Evolutionary conservation across 2,113 vertebrate species (phyloP).

Genomic region (Phyllostomus hastatus): DNA sequence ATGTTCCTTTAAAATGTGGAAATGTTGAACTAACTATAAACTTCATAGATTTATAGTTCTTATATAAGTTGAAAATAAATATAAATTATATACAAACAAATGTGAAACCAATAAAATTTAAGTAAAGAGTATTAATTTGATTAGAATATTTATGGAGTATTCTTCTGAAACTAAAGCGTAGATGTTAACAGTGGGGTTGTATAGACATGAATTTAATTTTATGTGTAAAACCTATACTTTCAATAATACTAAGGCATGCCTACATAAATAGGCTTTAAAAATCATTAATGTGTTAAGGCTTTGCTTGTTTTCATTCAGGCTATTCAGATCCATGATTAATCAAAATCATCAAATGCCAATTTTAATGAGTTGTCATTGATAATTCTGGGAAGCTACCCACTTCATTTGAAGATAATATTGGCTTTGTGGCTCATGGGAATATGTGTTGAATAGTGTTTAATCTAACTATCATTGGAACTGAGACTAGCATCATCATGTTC

Average conservation of each 20-base stretch:
- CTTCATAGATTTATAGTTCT: neutral
- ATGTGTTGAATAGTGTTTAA: conserved; percentile 42
- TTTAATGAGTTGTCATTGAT: conserved; percentile 62
- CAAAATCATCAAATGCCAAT: conserved; percentile 42
- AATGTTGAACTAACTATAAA: neutral
- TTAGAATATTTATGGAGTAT: neutral
- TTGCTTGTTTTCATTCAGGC: conserved; percentile 33
- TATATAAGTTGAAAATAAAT: neutral
- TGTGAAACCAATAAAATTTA: neutral
- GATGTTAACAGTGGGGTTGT: neutral
- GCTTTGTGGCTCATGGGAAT: conserved; percentile 26
- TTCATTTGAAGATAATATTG: conserved; percentile 56
- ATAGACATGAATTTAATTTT: neutral
- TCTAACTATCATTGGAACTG: conserved; percentile 42
- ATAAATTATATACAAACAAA: neutral
- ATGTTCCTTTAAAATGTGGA: conserved; percentile 2
- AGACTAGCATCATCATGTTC: conserved; percentile 4
- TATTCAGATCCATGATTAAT: conserved; percentile 45
- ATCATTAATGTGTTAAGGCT: neutral
- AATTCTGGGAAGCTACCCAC: neutral
- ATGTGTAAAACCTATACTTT: neutral
- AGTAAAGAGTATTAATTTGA: neutral
- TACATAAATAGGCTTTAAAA: conserved; percentile 14
- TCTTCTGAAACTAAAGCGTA: neutral
- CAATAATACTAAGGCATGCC: neutral